These are phyloP conservation scores for Fukomys damarensis DNA, from an alignment of 2,113 vertebrate genomes.

Conservation along the genomic window DNA sequence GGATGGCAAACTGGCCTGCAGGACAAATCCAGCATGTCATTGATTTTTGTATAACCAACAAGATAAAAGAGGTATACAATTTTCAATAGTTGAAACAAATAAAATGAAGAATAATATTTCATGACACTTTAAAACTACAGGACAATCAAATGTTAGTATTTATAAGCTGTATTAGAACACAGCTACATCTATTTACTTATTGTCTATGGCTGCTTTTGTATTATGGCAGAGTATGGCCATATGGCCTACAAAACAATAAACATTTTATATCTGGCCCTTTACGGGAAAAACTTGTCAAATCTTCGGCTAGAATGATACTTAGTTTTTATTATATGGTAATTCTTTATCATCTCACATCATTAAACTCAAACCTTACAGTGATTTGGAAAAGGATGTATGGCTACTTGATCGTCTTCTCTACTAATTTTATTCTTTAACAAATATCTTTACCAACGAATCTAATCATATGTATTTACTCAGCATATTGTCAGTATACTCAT, in stretches of 20 bases:
- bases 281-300: background rate
- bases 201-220: background rate
- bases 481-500: background rate
- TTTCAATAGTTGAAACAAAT: slow-evolving; percentile 39
- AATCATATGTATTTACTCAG: slow-evolving; percentile 54
- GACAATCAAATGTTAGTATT: background rate
- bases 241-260: background rate
- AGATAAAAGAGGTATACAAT: background rate
- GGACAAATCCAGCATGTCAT: background rate
- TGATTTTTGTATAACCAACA: background rate
- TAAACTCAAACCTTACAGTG: background rate
- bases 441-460: background rate
- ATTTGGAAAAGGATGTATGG: slow-evolving; percentile 26
- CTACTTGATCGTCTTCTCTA: slow-evolving; percentile 52
- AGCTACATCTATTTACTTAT: background rate
- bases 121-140: background rate
- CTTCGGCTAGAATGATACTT: slow-evolving; percentile 33
- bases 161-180: background rate
- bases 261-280: slow-evolving; percentile 51
- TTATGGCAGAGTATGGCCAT: background rate
- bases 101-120: slow-evolving; percentile 16
- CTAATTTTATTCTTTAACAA: slow-evolving; percentile 45
- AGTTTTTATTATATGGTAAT: slow-evolving; percentile 6
- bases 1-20: background rate
- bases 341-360: slow-evolving; percentile 15